phyloP scores from a whole-genome alignment of 1,140 invertebrate species.

The Drepana arcuata region DNA sequence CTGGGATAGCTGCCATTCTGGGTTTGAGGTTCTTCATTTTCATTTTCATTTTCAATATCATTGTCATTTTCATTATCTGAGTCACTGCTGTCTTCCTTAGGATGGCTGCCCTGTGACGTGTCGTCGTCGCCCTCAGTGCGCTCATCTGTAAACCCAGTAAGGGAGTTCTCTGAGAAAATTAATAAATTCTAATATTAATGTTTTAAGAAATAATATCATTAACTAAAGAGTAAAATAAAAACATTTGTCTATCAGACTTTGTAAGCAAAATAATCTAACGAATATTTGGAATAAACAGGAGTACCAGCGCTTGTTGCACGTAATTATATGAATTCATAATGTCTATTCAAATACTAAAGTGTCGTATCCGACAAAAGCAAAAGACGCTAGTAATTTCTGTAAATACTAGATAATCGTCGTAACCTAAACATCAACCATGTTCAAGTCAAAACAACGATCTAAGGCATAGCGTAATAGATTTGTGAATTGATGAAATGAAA shows the following conservation, averaged over 20 bases:
- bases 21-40: conserved; percentile 33
- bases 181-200: too few relatives aligned
- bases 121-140: conserved; percentile 64
- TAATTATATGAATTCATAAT: too few relatives aligned
- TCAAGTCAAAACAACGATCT: too few relatives aligned
- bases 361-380: too few relatives aligned
- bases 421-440: conserved; percentile 32
- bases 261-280: background rate
- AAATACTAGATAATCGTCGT: conserved; percentile 45
- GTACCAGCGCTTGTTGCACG: too few relatives aligned
- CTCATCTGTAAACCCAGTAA: conserved; percentile 40
- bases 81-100: conserved; percentile 61
- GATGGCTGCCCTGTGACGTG: conserved; percentile 62
- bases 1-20: conserved; percentile 49
- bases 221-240: too few relatives aligned
- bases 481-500: conserved; percentile 20
- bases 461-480: too few relatives aligned
- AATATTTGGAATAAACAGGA: too few relatives aligned
- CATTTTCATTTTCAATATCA: too few relatives aligned
- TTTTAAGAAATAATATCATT: too few relatives aligned
- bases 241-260: background rate
- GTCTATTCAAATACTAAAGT: conserved; percentile 1
- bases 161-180: conserved; percentile 8
- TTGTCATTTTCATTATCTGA: conserved; percentile 50
- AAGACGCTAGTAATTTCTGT: conserved; percentile 42